These are phyloP conservation scores for Hydrocynus forskahlii DNA, from an alignment of 2,797 vertebrate species.

Conservation along the genomic window DNA sequence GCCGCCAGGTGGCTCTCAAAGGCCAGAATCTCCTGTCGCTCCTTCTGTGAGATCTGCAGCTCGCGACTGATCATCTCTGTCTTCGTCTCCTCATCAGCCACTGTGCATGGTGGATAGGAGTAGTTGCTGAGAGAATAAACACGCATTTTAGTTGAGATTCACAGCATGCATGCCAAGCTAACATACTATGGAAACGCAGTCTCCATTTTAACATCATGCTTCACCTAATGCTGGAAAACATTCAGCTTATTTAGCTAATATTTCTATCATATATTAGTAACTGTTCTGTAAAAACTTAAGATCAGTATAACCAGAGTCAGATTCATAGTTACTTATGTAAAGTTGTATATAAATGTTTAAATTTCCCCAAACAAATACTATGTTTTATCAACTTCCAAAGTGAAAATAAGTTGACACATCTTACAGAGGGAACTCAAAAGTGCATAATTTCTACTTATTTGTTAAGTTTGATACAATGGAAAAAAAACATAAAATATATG, in stretches of 20 bases:
- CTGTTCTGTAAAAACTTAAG: neutral
- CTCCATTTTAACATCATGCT: neutral
- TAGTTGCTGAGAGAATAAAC: constrained; percentile 83
- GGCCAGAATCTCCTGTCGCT: constrained; percentile 97
- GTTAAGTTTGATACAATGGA: too few species aligned
- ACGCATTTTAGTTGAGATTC: neutral
- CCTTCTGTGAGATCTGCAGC: constrained; percentile 93
- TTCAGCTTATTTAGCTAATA: neutral
- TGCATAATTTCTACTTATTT: too few species aligned
- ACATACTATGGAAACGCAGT: neutral
- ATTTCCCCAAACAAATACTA: too few species aligned
- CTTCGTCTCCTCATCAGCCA: constrained; percentile 94
- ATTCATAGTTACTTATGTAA: too few species aligned
- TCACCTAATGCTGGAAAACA: neutral
- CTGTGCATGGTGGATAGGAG: constrained; percentile 92
- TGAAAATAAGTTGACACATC: too few species aligned
- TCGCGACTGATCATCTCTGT: constrained; percentile 94
- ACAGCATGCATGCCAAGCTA: neutral
- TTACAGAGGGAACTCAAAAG: too few species aligned
- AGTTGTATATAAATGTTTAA: too few species aligned
- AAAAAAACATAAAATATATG: too few species aligned
- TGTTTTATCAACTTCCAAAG: too few species aligned
- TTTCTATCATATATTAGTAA: neutral
- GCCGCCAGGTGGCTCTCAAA: constrained; percentile 97
- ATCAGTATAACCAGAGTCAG: too few species aligned